Conservation (phyloP, 1,140 invertebrate species). For the Camponotus floridanus region DNA sequence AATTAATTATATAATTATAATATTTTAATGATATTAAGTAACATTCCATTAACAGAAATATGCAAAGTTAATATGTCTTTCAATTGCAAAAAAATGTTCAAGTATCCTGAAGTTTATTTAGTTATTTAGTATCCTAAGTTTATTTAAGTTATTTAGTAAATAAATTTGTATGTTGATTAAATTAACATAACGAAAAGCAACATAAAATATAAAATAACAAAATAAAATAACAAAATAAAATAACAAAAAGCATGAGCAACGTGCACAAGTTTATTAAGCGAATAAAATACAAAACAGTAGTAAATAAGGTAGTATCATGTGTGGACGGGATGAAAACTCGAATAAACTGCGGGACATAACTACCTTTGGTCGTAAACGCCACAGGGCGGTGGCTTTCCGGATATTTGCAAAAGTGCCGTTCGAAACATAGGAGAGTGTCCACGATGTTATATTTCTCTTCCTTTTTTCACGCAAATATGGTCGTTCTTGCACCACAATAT, state of each 20-base stretch:
- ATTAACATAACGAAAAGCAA: background rate
- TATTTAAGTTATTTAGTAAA: too few species aligned
- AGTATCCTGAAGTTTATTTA: too few species aligned
- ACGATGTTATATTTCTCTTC: background rate
- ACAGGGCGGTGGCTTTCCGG: background rate
- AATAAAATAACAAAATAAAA: background rate
- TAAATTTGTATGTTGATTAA: background rate
- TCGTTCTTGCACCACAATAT: background rate
- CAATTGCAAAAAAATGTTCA: background rate
- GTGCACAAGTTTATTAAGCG: background rate
- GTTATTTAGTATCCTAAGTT: too few species aligned
- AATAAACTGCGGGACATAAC: constrained; percentile 29
- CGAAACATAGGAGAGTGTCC: too few species aligned
- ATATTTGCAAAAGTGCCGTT: constrained; percentile 38
- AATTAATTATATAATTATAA: too few species aligned
- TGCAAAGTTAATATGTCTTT: background rate
- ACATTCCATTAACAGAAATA: background rate
- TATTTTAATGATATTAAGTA: constrained; percentile 31
- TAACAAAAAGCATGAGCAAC: background rate
- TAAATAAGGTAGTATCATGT: background rate
- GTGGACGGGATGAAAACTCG: constrained; percentile 2
- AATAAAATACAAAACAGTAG: background rate
- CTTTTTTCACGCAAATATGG: background rate
- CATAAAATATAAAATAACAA: too few species aligned
- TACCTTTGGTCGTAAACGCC: constrained; percentile 20